Evolutionary conservation across 2,888 invertebrate genomes (phyloP).

Genomic region (Cryptocheilus praepositus): DNA sequence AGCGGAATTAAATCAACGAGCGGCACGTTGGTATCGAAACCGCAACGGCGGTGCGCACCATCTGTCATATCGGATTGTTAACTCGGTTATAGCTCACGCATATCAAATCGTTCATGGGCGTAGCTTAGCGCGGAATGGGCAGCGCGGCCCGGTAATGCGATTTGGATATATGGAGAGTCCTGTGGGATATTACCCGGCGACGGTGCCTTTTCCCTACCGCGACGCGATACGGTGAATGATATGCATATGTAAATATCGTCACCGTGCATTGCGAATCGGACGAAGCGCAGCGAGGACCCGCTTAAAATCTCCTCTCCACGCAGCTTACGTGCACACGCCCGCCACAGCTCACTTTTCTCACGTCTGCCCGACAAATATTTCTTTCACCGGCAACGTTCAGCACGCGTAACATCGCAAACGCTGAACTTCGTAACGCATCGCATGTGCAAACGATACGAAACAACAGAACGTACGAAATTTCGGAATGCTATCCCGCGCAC

Average conservation of each 20-base stretch:
- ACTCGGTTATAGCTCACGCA: conserved; percentile 70
- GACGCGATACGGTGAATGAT: conserved; percentile 66
- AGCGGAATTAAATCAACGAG: background rate
- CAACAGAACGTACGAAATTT: no score
- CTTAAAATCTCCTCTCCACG: background rate
- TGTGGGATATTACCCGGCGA: conserved; percentile 64
- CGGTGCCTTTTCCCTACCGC: conserved; percentile 57
- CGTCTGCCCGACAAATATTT: no score
- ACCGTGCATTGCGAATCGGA: conserved; percentile 63
- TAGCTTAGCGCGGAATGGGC: conserved; percentile 64
- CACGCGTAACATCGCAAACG: no score
- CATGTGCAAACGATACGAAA: no score
- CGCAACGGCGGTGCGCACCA: conserved; percentile 54
- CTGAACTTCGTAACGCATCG: no score
- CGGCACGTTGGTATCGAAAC: conserved; percentile 9
- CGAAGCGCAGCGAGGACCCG: conserved; percentile 9
- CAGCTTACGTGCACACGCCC: background rate
- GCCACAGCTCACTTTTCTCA: background rate
- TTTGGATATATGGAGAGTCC: conserved; percentile 72
- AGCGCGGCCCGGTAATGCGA: conserved; percentile 68
- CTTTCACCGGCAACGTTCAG: no score
- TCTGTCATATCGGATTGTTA: conserved; percentile 73
- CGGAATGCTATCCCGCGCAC: no score
- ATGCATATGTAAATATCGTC: conserved; percentile 74
- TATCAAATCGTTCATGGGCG: conserved; percentile 70